Base-by-base conservation (phyloP, 2,113 vertebrate genomes). In the Hoplias malabaricus region DNA sequence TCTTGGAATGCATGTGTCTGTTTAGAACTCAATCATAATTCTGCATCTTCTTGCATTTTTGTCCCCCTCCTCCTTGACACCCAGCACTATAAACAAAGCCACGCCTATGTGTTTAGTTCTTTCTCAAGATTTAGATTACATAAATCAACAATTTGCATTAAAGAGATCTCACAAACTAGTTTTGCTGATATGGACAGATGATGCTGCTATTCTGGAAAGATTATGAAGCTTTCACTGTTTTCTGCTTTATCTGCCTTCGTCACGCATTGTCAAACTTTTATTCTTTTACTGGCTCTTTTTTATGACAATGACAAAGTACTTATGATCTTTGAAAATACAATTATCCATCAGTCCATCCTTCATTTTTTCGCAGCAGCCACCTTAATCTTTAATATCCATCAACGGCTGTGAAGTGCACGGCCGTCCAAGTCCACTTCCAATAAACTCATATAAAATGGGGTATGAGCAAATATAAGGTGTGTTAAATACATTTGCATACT, bases 401-500 rank as follows among this genome's bases (percentile, higher is more conserved):
- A 61, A n/a, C 31, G 34, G 19, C 4, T 11, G 31, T 63, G 33
- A 63, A 63, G 31, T 34, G 8, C 59, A 63, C 36, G 19, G 34
- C 33, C 1, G 31, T 11, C 19, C 48, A n/a, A 50, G 46, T 50
- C 46, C 6, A 53, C 8, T 2, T 62, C 31, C 25, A 9, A n/a
- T 36, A 36, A 63, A 63, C n/a, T 7, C 33, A 63, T 63, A 36
- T 36, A 34, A n/a, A 19, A 19, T 19, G 29, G 19, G 13, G 33
- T 19, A 33, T 19, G 31, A 36, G 33, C 48, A 53, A 63, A 34
- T 63, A 36, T 16, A 33, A 33, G 31, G 33, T 63, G 8, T 62
- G 59, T 34, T 9, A 36, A 34, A 63, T 36, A n/a, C 59, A 63
- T 63, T 63, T 63, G 31, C 59, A 63, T 63, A 63, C 31, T 63